phyloP scores from a whole-genome alignment of 2,888 invertebrate species.

The Hirtodrosophila confusa region DNA sequence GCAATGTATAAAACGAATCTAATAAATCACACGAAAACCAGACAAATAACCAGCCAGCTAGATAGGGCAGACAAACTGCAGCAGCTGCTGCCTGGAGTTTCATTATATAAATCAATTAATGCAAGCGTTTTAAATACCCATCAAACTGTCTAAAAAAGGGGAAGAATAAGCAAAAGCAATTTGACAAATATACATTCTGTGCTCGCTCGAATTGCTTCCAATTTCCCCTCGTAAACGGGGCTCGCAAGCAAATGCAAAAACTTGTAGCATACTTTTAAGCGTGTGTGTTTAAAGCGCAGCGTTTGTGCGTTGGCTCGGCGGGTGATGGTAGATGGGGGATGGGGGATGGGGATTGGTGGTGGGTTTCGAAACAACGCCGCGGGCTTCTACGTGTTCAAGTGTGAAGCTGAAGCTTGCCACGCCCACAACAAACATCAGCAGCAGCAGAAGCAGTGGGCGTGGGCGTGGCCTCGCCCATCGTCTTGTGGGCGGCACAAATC shows the following conservation, averaged over 20 bases:
- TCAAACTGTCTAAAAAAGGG: conserved; percentile 32
- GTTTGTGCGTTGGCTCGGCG: conserved; percentile 1
- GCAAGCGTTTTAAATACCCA: conserved; percentile 62
- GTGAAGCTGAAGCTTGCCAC: conserved; percentile 76
- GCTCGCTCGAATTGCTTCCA: conserved; percentile 48
- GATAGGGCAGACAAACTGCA: conserved; percentile 2
- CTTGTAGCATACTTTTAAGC: conserved; percentile 77
- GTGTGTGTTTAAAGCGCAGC: conserved; percentile 43
- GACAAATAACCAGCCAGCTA: conserved; percentile 50
- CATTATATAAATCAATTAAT: conserved; percentile 70
- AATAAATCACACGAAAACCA: conserved; percentile 72
- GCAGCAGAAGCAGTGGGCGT: conserved; percentile 9
- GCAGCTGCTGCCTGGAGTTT: conserved; percentile 39
- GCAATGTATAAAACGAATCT: conserved; percentile 71
- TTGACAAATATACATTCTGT: conserved; percentile 34
- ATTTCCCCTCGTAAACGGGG: conserved; percentile 19
- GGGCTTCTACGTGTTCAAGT: conserved; percentile 75
- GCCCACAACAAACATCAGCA: conserved; percentile 43
- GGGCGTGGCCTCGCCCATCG: conserved; percentile 17
- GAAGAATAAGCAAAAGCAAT: neutral
- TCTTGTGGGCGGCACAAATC: conserved; percentile 69
- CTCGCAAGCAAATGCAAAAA: conserved; percentile 76
- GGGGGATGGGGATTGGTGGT: neutral
- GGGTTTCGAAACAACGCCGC: conserved; percentile 45
- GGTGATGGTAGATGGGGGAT: neutral